Percentiles rank a stretch among this genome's conserved stretches.
Conservation (phyloP, 2,113 vertebrate genomes). For the Murina feae region DNA sequence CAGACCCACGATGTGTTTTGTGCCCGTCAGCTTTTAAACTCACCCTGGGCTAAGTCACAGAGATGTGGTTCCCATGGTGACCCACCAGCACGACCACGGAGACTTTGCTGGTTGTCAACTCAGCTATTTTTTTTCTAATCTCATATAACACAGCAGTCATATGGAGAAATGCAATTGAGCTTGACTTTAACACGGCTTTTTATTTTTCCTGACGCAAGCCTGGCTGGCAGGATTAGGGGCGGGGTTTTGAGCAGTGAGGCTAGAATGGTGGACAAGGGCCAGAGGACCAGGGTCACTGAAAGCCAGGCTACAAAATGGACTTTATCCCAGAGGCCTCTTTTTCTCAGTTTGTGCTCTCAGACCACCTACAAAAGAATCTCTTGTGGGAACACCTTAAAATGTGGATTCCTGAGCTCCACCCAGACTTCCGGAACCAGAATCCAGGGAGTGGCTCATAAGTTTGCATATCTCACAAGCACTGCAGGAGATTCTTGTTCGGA, state of each 20-base stretch:
- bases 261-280: neutral
- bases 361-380: neutral
- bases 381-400: neutral
- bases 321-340: neutral
- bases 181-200: constrained; percentile 14
- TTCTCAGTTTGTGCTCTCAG: neutral
- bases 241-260: neutral
- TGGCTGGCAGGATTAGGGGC: neutral
- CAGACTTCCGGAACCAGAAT: neutral
- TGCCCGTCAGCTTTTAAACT: neutral
- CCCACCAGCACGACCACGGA: neutral
- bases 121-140: neutral
- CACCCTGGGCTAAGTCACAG: neutral
- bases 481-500: neutral
- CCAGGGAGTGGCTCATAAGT: neutral
- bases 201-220: neutral
- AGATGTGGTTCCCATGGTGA: constrained; percentile 28
- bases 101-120: neutral
- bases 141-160: neutral
- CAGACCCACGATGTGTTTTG: neutral
- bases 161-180: neutral
- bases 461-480: neutral
- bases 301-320: neutral
- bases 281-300: neutral
- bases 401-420: constrained; percentile 15